These are phyloP conservation scores for Sebastes cheni DNA, from an alignment of 2,797 vertebrate species.

Conservation along the genomic window DNA sequence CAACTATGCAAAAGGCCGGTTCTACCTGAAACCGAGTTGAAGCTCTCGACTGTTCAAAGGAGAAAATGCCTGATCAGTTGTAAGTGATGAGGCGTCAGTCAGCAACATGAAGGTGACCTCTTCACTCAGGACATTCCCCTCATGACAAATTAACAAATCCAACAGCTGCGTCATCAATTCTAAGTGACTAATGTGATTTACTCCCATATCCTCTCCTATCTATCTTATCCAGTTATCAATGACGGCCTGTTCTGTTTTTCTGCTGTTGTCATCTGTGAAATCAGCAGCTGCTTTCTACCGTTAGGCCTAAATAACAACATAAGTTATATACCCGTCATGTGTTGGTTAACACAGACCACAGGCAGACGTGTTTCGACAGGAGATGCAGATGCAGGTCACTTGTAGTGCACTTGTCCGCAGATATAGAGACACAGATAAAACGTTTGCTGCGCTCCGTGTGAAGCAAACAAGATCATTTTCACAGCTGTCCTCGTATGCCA, in stretches of 20 bases:
- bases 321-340: background rate
- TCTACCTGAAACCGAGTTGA: background rate
- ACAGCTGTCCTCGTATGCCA: constrained; percentile 63
- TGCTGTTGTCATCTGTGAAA: constrained; percentile 24
- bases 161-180: constrained; percentile 35
- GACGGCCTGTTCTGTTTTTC: constrained; percentile 6
- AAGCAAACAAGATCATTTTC: constrained; percentile 46
- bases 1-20: background rate
- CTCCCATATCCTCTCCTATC: background rate
- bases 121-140: background rate
- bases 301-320: constrained; percentile 15
- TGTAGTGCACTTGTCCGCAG: background rate
- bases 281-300: constrained; percentile 31
- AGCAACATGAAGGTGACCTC: background rate
- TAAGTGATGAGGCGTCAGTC: background rate
- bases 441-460: background rate
- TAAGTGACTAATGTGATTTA: constrained; percentile 43
- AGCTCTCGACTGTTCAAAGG: background rate
- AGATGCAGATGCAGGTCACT: constrained; percentile 1
- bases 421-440: background rate
- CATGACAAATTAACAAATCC: constrained; percentile 23
- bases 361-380: background rate
- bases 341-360: background rate
- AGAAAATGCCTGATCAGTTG: background rate
- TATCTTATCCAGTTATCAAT: constrained; percentile 20